These are phyloP conservation scores for Nothocercus nigrocapillus DNA, from an alignment of 2,113 vertebrate genomes.

Conservation along the genomic window DNA sequence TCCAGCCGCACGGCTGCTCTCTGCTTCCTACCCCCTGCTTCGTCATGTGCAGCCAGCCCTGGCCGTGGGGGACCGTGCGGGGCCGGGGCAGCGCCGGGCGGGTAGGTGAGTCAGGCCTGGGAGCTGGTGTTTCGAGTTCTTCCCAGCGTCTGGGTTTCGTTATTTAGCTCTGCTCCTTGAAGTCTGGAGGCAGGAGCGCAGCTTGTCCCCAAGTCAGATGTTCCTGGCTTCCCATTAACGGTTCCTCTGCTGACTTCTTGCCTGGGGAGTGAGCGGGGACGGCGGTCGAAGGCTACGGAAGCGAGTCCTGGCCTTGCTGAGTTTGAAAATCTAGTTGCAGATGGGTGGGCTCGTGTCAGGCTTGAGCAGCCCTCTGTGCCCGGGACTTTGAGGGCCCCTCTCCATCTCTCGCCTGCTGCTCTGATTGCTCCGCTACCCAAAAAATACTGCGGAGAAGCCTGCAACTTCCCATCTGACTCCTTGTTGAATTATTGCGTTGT, in stretches of 20 bases:
- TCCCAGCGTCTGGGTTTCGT: not conserved
- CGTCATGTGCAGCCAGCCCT: not conserved
- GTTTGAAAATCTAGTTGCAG: not conserved
- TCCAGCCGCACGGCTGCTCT: not conserved
- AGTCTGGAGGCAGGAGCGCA: slow-evolving; percentile 31
- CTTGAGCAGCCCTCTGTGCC: not conserved
- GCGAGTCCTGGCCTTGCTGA: not conserved
- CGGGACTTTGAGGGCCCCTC: not conserved
- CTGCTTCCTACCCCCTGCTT: not conserved
- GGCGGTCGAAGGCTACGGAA: not conserved
- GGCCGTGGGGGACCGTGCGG: not conserved
- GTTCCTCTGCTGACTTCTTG: not conserved
- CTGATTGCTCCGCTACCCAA: not conserved
- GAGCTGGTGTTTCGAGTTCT: not conserved
- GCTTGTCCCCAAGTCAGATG: not conserved
- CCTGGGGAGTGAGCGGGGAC: not conserved
- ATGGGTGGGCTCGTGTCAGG: not conserved
- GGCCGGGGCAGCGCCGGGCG: not conserved
- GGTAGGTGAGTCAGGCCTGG: slow-evolving; percentile 23
- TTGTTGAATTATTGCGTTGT: rapidly evolving
- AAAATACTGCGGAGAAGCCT: not conserved
- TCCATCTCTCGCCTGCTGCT: not conserved
- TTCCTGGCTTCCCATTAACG: not conserved
- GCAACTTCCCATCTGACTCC: not conserved
- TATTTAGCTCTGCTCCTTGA: not conserved